Percentiles rank a stretch among this genome's conserved stretches.
Conservation (phyloP, 2,888 invertebrate genomes). For the Laspeyria flexula region DNA sequence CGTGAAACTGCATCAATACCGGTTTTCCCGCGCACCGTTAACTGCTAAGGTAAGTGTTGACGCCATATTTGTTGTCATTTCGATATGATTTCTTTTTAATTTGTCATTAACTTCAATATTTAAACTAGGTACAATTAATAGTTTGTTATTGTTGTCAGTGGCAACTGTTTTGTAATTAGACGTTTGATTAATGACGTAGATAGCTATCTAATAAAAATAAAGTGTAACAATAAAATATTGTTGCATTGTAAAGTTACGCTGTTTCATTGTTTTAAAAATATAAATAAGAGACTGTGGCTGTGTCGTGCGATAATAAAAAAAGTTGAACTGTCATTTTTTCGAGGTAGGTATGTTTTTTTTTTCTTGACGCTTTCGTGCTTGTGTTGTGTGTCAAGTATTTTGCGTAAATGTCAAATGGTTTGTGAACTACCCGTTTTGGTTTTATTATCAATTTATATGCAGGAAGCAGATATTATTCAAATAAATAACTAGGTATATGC, state of each 20-base stretch:
- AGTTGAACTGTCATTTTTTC: too few species aligned
- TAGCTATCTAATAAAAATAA: neutral
- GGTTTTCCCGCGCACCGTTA: constrained; percentile 39
- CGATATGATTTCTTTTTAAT: constrained; percentile 8
- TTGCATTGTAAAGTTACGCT: neutral
- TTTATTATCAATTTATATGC: too few species aligned
- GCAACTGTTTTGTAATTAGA: neutral
- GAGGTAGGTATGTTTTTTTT: too few species aligned
- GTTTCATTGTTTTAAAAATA: neutral
- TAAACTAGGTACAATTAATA: neutral
- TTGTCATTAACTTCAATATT: neutral
- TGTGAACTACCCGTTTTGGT: too few species aligned
- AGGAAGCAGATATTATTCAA: too few species aligned
- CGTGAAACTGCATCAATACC: constrained; percentile 42
- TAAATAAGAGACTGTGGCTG: too few species aligned
- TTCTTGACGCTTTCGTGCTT: too few species aligned
- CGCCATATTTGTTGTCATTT: constrained; percentile 2
- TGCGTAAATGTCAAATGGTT: too few species aligned
- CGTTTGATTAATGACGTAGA: neutral
- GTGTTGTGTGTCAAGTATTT: too few species aligned
- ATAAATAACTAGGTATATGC: too few species aligned
- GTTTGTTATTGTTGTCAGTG: neutral
- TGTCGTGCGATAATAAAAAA: too few species aligned
- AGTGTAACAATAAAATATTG: neutral
- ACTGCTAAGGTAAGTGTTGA: constrained; percentile 18